Base-by-base conservation (phyloP, 2,888 invertebrate genomes). In the Troides helena region DNA sequence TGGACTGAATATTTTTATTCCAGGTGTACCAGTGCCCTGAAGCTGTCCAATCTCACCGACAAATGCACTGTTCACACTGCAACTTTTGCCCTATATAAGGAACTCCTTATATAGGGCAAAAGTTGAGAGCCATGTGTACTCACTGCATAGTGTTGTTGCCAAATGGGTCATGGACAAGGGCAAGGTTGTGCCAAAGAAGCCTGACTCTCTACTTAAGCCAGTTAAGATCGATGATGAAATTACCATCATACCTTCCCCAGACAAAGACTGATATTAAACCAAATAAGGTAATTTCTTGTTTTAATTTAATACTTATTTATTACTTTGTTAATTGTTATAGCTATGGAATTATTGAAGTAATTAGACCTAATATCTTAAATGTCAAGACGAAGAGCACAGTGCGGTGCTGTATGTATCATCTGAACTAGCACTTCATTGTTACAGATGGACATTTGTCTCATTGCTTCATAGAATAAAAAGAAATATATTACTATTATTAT, bases 31-130 rank as follows among this genome's bases (percentile, higher is more conserved):
- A 98, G 88, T 98, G 97, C 97, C 53, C 89, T 98, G 75, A 98
- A 98, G 84, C 98, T 98, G 30, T 98, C 98, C 56, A 98, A 98
- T 86, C 93, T 98, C 69, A 98, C 98, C 46, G 98, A 98, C 93
- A 98, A 98, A 88, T 98, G 98, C 89, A 98, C 98, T 17, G 98
- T 98, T 43, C 98, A 98, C 87, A 97, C 98, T 57, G 98, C 98
- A 36, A 98, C 98, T 4, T 98, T 98, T 83, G 97, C 97, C 79
- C 97, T 98, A 97, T 98, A 98, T 93, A 97, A 97, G 89, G 96
- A 97, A 81, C 98, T 21, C 21, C 21, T 21, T 21, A 21, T 21
- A 21, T 21, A 21, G 21, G 21, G 21, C 21, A 21, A 21, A 21
- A 21, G 21, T 98, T 80, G 98, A 98, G 85, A 98, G 96, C 85